These are phyloP conservation scores for Merodon equestris DNA, from an alignment of 2,888 invertebrate genomes.

Conservation along the genomic window DNA sequence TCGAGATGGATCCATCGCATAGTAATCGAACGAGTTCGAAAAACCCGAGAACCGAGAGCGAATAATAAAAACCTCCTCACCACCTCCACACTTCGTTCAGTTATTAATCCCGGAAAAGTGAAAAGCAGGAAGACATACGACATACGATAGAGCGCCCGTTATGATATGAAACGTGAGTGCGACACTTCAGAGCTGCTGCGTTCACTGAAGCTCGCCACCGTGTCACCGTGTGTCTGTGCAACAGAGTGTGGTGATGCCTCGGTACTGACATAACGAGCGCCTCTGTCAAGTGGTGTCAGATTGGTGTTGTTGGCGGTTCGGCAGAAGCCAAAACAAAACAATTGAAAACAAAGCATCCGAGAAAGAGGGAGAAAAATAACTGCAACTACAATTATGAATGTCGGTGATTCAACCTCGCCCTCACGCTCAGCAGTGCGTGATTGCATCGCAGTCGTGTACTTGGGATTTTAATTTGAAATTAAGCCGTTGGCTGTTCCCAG, in stretches of 20 bases:
- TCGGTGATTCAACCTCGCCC: too few species aligned
- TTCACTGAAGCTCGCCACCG: too few species aligned
- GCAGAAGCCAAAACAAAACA: slow-evolving; percentile 36
- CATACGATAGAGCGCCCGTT: too few species aligned
- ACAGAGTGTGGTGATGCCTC: slow-evolving; percentile 34
- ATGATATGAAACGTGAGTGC: slow-evolving; percentile 41
- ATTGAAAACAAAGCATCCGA: slow-evolving; percentile 29
- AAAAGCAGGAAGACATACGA: too few species aligned
- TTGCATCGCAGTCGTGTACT: slow-evolving; percentile 32
- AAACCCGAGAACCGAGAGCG: too few species aligned
- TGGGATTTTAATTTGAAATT: slow-evolving; percentile 58
- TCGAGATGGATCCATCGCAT: too few species aligned
- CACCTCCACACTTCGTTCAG: too few species aligned
- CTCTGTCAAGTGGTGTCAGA: slow-evolving; percentile 57
- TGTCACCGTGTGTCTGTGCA: slow-evolving; percentile 20
- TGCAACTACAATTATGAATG: too few species aligned
- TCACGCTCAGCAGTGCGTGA: slow-evolving; percentile 37
- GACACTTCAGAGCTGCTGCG: neutral
- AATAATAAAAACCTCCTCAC: too few species aligned
- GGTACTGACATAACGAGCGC: neutral
- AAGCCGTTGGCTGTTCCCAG: slow-evolving; percentile 13
- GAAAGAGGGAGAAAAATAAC: slow-evolving; percentile 1
- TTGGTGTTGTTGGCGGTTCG: slow-evolving; percentile 25
- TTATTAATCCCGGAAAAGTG: too few species aligned
- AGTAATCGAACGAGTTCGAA: too few species aligned